These are phyloP conservation scores for Crenichthys baileyi DNA, from an alignment of 2,797 vertebrate species.

Conservation along the genomic window DNA sequence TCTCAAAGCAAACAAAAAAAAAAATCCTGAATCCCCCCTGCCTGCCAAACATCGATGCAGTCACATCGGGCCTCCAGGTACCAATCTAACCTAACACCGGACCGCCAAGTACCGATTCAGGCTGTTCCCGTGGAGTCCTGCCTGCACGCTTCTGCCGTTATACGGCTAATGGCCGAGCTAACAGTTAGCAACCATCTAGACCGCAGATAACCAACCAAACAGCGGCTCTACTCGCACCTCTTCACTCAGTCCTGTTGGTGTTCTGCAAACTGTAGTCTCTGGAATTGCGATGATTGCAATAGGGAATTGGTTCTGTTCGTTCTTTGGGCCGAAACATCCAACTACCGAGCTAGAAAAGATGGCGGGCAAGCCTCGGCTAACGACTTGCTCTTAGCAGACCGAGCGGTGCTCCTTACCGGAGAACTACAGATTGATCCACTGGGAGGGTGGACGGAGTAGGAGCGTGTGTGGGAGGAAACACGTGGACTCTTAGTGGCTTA, in stretches of 20 bases:
- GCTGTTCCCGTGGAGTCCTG: not conserved
- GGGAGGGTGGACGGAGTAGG: not conserved
- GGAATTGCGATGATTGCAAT: too few relatives aligned
- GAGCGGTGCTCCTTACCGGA: conserved; percentile 52
- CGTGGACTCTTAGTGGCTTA: not conserved
- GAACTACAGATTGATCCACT: conserved; percentile 2
- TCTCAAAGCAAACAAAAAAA: not conserved
- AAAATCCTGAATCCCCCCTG: not conserved
- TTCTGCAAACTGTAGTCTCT: not conserved
- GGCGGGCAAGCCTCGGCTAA: conserved; percentile 72
- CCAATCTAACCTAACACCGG: not conserved
- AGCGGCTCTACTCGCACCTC: not conserved
- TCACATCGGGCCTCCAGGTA: not conserved
- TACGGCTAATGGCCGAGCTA: conserved; percentile 54
- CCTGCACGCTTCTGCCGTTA: conserved; percentile 10
- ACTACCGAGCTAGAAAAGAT: conserved; percentile 75
- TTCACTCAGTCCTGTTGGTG: fast-evolving
- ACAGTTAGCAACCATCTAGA: conserved; percentile 27
- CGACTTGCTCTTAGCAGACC: conserved; percentile 30
- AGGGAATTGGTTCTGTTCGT: not conserved
- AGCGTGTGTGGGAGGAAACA: too few relatives aligned
- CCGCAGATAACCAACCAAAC: not conserved
- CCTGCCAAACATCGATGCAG: not conserved
- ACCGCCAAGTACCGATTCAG: not conserved
- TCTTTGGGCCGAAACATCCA: conserved; percentile 41